Base-by-base conservation (phyloP, 2,888 invertebrate species). In the Stenolophus ochropezus region DNA sequence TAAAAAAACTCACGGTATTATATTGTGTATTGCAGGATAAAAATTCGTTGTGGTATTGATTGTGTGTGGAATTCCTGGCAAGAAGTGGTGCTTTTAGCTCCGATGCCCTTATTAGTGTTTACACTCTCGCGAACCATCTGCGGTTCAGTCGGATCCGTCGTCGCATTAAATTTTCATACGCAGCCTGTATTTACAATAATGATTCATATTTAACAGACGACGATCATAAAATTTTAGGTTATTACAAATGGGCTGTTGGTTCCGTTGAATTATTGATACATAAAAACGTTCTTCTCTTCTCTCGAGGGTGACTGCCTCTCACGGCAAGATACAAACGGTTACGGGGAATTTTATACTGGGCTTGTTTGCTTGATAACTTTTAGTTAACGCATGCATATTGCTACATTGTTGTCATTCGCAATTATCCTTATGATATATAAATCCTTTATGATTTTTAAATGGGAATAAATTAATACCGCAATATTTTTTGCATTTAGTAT, bases 171-270 rank as follows among this genome's bases (percentile, higher is more conserved):
- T 80, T 80, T 80, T 80, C 80, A 80, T 80, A 80, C 80, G 33
- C 71, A 53, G 58, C 33, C 73, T 73, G 80, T 80, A 80, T 80
- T 80, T 80, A 80, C 80, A 80, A 80, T 80, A 80, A 80, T 80
- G 80, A 80, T 80, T 80, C 80, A 80, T 80, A 80, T 80, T 80
- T 80, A 80, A 80, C 80, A 53, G 80, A 73, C 80, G 80, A 80
- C 73, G 80, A 73, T 80, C 80, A 73, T 80, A 80, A 80, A 80
- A 73, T 80, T 80, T 80, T 80, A 80, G 80, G 80, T 73, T 80
- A 80, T 80, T 80, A 80, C 80, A 80, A 80, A 80, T 80, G 80
- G 80, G 73, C 49, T 80, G 80, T 79, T 79, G 51, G 69, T 79
- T 8, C 27, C 14, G 58, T 73, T 80, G 80, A 80, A 80, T 80